phyloP scores from a whole-genome alignment of 2,113 vertebrate genomes.

The Carettochelys insculpta region DNA sequence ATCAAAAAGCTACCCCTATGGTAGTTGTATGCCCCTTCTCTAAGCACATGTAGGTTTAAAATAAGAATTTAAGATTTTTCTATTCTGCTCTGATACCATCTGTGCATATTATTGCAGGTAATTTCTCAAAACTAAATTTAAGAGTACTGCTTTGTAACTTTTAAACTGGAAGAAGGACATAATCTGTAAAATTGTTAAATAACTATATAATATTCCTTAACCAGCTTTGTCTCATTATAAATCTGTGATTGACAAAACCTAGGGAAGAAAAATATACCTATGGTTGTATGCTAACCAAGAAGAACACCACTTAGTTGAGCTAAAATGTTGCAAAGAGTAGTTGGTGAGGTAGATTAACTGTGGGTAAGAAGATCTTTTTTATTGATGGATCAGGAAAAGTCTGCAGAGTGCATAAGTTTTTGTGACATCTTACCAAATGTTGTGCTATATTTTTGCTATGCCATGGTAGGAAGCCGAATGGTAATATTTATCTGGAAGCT shows the following conservation, averaged over 20 bases:
- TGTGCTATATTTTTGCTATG: not conserved
- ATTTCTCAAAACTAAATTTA: not conserved
- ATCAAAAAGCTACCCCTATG: not conserved
- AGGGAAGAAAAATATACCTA: not conserved
- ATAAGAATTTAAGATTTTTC: not conserved
- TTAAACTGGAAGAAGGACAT: not conserved
- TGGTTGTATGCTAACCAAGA: not conserved
- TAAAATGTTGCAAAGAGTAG: not conserved
- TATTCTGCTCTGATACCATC: not conserved
- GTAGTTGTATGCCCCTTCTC: not conserved
- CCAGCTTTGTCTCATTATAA: not conserved
- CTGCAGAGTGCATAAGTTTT: not conserved
- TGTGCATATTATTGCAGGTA: not conserved
- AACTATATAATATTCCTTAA: constrained; percentile 11
- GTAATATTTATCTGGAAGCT: not conserved
- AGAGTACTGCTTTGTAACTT: not conserved
- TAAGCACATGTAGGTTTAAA: not conserved
- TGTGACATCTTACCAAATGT: not conserved
- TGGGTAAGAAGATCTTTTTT: not conserved
- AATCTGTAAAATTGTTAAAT: constrained; percentile 13
- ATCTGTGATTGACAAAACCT: not conserved
- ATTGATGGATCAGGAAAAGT: not conserved
- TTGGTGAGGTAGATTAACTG: not conserved
- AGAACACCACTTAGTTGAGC: not conserved
- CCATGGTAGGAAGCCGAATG: not conserved